Evolutionary conservation across 2,888 invertebrate species (phyloP).

Genomic region (Catotricha subobsoleta): DNA sequence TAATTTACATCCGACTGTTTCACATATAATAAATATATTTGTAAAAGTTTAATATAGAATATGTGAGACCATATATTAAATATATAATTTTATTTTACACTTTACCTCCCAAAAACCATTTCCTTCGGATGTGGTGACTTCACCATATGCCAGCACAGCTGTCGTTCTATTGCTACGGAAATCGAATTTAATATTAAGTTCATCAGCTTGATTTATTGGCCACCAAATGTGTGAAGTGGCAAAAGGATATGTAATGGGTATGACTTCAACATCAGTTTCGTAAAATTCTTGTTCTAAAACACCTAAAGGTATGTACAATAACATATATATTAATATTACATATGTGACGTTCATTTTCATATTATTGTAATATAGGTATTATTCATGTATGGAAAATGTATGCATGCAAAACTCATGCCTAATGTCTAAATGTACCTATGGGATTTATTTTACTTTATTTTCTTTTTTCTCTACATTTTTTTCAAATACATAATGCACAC

Average conservation of each 20-base stretch:
- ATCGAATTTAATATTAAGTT: conserved; percentile 63
- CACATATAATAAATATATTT: too few species aligned
- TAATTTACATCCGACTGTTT: background rate
- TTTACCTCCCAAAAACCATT: conserved; percentile 75
- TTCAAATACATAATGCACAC: too few species aligned
- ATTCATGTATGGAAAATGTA: too few species aligned
- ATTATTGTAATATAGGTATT: too few species aligned
- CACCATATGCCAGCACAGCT: conserved; percentile 72
- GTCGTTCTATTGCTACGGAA: conserved; percentile 70
- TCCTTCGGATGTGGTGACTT: conserved; percentile 51
- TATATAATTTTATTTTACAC: conserved; percentile 7
- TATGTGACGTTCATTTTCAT: too few species aligned
- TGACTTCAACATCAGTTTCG: conserved; percentile 67
- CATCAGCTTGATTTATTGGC: conserved; percentile 57
- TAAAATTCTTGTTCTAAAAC: conserved; percentile 67
- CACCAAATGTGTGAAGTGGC: conserved; percentile 82
- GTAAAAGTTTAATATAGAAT: background rate
- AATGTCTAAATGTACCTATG: too few species aligned
- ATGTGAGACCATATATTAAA: background rate
- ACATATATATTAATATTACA: too few species aligned
- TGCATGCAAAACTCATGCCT: too few species aligned
- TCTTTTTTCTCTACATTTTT: too few species aligned
- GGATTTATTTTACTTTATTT: too few species aligned
- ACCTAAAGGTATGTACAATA: too few species aligned
- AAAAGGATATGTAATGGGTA: conserved; percentile 82